phyloP scores from a whole-genome alignment of 2,797 vertebrate genomes.

The Sciaenops ocellatus region DNA sequence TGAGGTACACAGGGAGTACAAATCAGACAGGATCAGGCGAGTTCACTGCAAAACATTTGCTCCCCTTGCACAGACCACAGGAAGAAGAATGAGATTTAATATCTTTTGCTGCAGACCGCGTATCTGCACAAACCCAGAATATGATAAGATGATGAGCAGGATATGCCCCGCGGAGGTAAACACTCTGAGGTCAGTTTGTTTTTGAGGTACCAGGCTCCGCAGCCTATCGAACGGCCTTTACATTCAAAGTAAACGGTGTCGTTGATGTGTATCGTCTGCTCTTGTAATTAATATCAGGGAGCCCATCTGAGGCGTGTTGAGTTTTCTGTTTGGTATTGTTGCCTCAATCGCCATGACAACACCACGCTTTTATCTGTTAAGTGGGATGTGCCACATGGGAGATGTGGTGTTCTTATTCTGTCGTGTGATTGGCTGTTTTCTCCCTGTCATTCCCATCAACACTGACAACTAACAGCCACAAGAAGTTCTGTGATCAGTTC shows the following conservation, averaged over 20 bases:
- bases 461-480: slow-evolving; percentile 37
- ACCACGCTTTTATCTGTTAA: slow-evolving; percentile 73
- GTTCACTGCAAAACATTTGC: slow-evolving; percentile 39
- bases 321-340: slow-evolving; percentile 56
- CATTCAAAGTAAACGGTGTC: slow-evolving; percentile 36
- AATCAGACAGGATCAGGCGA: slow-evolving; percentile 44
- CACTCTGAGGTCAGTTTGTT: slow-evolving; percentile 31
- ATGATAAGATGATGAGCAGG: slow-evolving; percentile 46
- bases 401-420: slow-evolving; percentile 70
- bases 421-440: not conserved
- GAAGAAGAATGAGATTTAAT: slow-evolving; percentile 49
- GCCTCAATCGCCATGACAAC: slow-evolving; percentile 72
- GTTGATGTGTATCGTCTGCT: slow-evolving; percentile 24
- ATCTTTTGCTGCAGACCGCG: slow-evolving; percentile 22
- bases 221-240: slow-evolving; percentile 26
- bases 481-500: not conserved
- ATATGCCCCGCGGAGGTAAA: slow-evolving; percentile 28
- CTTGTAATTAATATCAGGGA: slow-evolving; percentile 37
- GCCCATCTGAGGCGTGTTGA: slow-evolving; percentile 24
- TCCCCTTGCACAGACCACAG: slow-evolving; percentile 29
- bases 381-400: slow-evolving; percentile 65
- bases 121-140: slow-evolving; percentile 32
- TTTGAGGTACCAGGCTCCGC: slow-evolving; percentile 48
- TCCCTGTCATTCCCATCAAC: slow-evolving; percentile 46
- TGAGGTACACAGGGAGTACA: slow-evolving; percentile 50